Evolutionary conservation across 2,797 vertebrate genomes (phyloP), one percentile per base, ranked within the genome.

Genomic region (Tragopan temminckii): DNA sequence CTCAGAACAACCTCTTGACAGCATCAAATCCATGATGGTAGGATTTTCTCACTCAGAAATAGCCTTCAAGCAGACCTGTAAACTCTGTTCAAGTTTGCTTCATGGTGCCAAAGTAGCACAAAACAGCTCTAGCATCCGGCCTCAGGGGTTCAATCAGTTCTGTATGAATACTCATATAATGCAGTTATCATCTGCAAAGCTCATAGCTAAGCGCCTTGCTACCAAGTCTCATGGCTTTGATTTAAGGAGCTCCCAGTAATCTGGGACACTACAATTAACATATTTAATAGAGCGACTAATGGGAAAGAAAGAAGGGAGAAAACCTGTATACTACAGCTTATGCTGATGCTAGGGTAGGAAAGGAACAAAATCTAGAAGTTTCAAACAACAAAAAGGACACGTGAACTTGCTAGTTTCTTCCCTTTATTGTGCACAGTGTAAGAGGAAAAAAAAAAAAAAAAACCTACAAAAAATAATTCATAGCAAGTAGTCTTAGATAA

Each of bases 241-340:
- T 97, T 95, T 97, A 95, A 96, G 87, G 85, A 95, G 85, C 89
- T 96, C 94, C 87, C 80, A 95, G 85, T 92, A 96, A 95, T 95
- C 95, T 95, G 89, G 94, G 94, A 91, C 82, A 86, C 77, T 86
- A 93, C 88, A 97, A 94, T 97, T 97, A 96, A 93, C 93, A 95
- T 95, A 94, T 94, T 97, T 97, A 97, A 96, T 95, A 95, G 91
- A 97, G 92, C 95, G 78, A 93, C 94, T 95, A 97, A 97, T 93
- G 80, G 82, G 80, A 94, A 94, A 93, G 93, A 81, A 93, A 81
- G 82, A 92, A 53, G 48, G 36, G 58, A 72, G 25, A 89, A 53
- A 89, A 81, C 67, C 52, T 91, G 61, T 25, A 59, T 75, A 88
- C 19, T 1, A 0, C 63, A 90, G 74, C 57, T 94, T 88, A 77